Evolutionary conservation across 2,888 invertebrate genomes (phyloP), one percentile per base, ranked within the genome.

Genomic region (Scaptomyza reducta): DNA sequence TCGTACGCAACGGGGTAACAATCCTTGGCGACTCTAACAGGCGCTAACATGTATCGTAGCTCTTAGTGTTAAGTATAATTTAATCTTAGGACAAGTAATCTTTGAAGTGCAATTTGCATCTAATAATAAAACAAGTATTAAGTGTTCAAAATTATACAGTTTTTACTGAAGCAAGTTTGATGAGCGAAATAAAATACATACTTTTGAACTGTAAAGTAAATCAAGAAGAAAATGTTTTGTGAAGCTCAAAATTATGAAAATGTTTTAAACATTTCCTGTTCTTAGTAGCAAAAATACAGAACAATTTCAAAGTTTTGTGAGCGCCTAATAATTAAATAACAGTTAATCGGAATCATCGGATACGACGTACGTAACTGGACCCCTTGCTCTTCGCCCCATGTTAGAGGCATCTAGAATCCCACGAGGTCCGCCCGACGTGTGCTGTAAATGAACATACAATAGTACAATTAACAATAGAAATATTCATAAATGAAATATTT

Each of bases 291-390:
- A 2, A 22, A 22, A 22, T 22, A 22, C n/a, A n/a, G n/a, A n/a
- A n/a, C n/a, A 22, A 22, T 22, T 22, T 4, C 5, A 22, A 2
- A 27, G 27, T 27, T 27, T 27, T 27, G 27, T 4, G 5, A 7
- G 13, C 13, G 2, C 6, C 10, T 25, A 42, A 29, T 10, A 11
- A 27, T 10, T 9, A 25, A 33, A 45, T 55, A n/a, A 1, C 1
- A n/a, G 11, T 59, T 59, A 87, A 29, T 87, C 81, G 13, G 78
- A 78, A 68, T 87, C 82, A 72, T 84, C 85, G 5, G 78, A 74
- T 40, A 82, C 50, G 27, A 56, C 63, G 31, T 69, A 71, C 5
- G 58, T 27, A 5, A 55, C 11, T 7, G 47, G n/a, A n/a, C 25
- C 33, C 27, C 58, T 64, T 2, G 22, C 7, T 11, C 22, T 70